Percentiles rank a stretch among this genome's conserved stretches.
These are phyloP conservation scores for Dolichallabes microphthalmus DNA, from an alignment of 2,113 vertebrate genomes.

Conservation along the genomic window DNA sequence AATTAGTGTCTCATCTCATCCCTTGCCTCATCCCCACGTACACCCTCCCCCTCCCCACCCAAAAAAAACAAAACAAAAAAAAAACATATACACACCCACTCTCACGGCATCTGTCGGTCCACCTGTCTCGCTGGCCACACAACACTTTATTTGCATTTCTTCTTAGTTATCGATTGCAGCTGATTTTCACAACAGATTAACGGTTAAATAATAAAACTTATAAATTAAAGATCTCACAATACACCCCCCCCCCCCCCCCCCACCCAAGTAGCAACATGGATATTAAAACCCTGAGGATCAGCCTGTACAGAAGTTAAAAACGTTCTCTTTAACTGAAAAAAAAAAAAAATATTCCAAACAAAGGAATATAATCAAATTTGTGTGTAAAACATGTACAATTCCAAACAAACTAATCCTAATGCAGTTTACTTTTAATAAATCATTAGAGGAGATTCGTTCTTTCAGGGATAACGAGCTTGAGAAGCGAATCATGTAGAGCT, in stretches of 20 bases:
- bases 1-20: neutral
- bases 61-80: neutral
- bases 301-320: neutral
- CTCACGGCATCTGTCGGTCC: neutral
- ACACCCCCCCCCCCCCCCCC: neutral
- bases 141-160: conserved; percentile 14
- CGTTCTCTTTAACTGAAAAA: too few species aligned
- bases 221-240: neutral
- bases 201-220: neutral
- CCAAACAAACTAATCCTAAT: neutral
- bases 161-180: neutral
- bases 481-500: too few species aligned
- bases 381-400: neutral
- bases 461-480: too few species aligned
- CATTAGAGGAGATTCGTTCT: too few species aligned
- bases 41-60: neutral
- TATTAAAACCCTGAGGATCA: neutral
- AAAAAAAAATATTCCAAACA: neutral
- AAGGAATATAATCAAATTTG: neutral
- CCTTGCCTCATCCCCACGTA: neutral
- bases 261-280: neutral
- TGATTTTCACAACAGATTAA: neutral
- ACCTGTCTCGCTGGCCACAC: conserved; percentile 17
- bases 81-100: neutral
- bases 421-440: too few species aligned